phyloP scores from a whole-genome alignment of 2,888 invertebrate species.

The Petrolisthes cinctipes region DNA sequence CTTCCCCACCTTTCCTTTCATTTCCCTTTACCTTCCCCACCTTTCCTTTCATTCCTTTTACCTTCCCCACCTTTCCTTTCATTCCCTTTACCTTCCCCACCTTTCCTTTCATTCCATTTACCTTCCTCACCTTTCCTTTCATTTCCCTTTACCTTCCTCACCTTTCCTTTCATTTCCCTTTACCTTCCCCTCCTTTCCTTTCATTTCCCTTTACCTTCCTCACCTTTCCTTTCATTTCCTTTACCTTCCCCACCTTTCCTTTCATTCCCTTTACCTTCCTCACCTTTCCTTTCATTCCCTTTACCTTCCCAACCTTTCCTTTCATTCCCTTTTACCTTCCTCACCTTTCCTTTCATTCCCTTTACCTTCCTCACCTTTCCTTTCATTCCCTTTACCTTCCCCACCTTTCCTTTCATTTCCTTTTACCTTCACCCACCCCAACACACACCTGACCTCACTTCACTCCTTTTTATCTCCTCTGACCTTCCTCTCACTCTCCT shows the following conservation, averaged over 20 bases:
- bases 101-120: neutral
- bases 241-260: neutral
- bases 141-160: neutral
- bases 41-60: neutral
- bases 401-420: too few relatives aligned
- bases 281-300: neutral
- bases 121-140: neutral
- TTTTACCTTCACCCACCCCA: too few relatives aligned
- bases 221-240: neutral
- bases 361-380: too few relatives aligned
- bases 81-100: neutral
- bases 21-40: neutral
- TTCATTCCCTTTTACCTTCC: neutral
- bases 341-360: conserved; percentile 13
- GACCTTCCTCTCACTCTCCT: too few relatives aligned
- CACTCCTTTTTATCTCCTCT: too few relatives aligned
- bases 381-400: too few relatives aligned
- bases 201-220: neutral
- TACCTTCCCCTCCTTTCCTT: neutral
- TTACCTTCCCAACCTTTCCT: neutral
- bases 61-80: neutral
- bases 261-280: neutral
- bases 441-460: too few relatives aligned
- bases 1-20: neutral
- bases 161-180: neutral